phyloP scores from a whole-genome alignment of 2,113 vertebrate genomes.

The mouse (Mus musculus) region DNA sequence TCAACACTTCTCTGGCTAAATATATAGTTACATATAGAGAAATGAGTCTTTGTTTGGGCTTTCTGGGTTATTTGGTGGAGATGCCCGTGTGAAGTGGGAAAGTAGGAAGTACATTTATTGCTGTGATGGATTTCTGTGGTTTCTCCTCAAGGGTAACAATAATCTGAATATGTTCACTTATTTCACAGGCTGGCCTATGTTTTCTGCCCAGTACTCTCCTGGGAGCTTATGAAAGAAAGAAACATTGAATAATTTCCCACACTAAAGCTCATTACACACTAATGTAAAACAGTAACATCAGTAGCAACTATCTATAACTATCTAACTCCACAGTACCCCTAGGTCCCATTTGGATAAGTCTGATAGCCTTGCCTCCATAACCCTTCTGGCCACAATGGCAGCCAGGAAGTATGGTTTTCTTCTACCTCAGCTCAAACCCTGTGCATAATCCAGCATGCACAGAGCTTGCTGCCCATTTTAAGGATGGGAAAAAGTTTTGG shows the following conservation, averaged over 20 bases:
- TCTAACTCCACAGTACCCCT: fast-evolving
- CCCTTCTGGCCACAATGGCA: background rate
- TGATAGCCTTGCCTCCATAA: background rate
- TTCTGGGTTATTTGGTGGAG: background rate
- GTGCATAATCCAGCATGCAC: background rate
- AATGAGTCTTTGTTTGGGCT: background rate
- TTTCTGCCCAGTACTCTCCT: background rate
- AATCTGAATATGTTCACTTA: background rate
- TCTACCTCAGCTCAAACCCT: background rate
- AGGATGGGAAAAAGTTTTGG: background rate
- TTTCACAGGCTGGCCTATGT: background rate
- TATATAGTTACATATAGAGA: background rate
- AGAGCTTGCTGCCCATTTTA: background rate
- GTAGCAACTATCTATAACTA: background rate
- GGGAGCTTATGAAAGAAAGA: background rate
- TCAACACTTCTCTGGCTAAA: background rate
- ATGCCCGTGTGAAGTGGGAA: background rate
- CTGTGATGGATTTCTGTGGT: background rate
- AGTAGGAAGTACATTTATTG: background rate
- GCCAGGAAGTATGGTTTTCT: fast-evolving
- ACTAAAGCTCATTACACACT: background rate
- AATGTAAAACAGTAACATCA: background rate
- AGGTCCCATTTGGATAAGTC: background rate
- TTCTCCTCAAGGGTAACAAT: background rate
- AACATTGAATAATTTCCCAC: background rate